phyloP scores from a whole-genome alignment of 1,140 invertebrate genomes.

The Catajapyx aquilonaris region DNA sequence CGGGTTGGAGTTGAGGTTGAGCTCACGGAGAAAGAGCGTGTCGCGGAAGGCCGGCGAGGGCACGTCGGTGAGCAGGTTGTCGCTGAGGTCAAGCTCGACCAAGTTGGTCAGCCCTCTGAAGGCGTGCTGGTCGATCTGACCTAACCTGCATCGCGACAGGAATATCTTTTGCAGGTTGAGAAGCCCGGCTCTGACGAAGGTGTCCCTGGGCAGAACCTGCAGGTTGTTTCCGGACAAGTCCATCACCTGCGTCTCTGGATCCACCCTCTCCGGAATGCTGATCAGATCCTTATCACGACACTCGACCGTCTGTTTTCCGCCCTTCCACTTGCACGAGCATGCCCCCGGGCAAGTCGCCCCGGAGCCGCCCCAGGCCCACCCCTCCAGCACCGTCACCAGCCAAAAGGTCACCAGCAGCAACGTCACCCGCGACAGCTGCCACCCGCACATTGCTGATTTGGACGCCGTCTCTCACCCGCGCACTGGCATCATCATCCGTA shows the following conservation, averaged over 20 bases:
- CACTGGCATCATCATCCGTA: too few relatives aligned
- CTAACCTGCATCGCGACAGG: slow-evolving; percentile 54
- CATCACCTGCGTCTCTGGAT: slow-evolving; percentile 70
- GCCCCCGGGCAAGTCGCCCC: slow-evolving; percentile 52
- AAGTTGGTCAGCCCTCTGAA: slow-evolving; percentile 67
- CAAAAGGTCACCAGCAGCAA: too few relatives aligned
- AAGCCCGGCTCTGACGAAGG: slow-evolving; percentile 53
- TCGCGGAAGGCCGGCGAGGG: slow-evolving; percentile 54
- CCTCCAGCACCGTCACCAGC: too few relatives aligned
- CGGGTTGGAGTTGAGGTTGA: slow-evolving; percentile 57
- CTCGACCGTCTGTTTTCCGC: slow-evolving; percentile 74
- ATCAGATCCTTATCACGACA: slow-evolving; percentile 59
- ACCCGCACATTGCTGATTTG: too few relatives aligned
- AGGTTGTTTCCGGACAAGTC: slow-evolving; percentile 71
- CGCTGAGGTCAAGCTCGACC: slow-evolving; percentile 65
- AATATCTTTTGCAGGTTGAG: slow-evolving; percentile 71
- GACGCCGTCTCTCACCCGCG: too few relatives aligned
- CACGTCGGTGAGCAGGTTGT: slow-evolving; percentile 54
- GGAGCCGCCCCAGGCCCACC: too few relatives aligned
- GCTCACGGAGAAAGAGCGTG: slow-evolving; percentile 54
- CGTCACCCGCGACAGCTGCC: too few relatives aligned
- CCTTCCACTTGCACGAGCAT: slow-evolving; percentile 80
- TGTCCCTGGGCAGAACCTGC: slow-evolving; percentile 52
- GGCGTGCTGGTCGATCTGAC: slow-evolving; percentile 60
- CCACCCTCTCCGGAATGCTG: slow-evolving; percentile 56